These are phyloP conservation scores for Xestoiulus laeticollis DNA, from an alignment of 2,888 invertebrate genomes.

Conservation along the genomic window DNA sequence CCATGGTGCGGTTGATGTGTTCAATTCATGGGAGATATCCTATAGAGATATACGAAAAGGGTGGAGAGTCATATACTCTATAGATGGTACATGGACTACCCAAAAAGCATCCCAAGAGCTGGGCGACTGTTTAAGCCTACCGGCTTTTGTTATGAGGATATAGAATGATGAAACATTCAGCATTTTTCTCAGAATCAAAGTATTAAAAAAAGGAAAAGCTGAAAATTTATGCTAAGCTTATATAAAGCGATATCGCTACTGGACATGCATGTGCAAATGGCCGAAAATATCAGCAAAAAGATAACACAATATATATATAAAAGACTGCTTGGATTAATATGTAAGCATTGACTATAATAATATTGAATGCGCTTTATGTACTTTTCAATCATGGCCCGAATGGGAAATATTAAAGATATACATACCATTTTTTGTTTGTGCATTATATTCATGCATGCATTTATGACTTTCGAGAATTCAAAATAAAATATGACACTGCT, in stretches of 20 bases:
- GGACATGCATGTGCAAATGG: constrained; percentile 12
- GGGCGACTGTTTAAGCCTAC: not conserved
- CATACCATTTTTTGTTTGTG: not conserved
- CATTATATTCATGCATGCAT: not conserved
- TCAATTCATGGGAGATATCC: constrained; percentile 43
- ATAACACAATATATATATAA: constrained; percentile 2
- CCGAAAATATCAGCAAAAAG: constrained; percentile 15
- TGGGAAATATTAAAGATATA: not conserved
- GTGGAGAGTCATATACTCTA: not conserved
- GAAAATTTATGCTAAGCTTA: constrained; percentile 37
- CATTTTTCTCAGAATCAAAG: constrained; percentile 23
- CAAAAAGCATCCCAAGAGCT: not conserved
- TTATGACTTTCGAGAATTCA: not conserved
- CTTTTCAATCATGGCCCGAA: not conserved
- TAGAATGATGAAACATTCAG: constrained; percentile 13
- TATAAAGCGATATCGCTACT: constrained; percentile 36
- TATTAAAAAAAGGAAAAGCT: constrained; percentile 39
- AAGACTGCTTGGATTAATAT: not conserved
- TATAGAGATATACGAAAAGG: constrained; percentile 24
- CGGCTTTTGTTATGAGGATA: constrained; percentile 24
- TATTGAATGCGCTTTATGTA: not conserved
- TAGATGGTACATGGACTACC: not conserved
- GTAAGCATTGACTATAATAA: not conserved
- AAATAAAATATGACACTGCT: too few species aligned
- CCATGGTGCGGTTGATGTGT: constrained; percentile 39